phyloP scores from a whole-genome alignment of 2,797 vertebrate genomes.

The Enoplosus armatus region DNA sequence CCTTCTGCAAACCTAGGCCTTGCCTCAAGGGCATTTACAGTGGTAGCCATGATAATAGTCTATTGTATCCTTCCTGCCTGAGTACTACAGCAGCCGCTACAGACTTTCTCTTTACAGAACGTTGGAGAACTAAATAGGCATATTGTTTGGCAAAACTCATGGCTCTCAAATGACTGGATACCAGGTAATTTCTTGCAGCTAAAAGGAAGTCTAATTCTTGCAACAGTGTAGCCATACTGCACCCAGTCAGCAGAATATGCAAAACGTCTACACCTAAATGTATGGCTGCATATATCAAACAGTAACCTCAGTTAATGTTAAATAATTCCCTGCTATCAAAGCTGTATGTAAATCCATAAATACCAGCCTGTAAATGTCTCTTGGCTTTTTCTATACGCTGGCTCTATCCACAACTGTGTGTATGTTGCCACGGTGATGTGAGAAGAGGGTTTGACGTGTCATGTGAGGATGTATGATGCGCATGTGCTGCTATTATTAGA shows the following conservation, averaged over 20 bases:
- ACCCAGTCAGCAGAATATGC: background rate
- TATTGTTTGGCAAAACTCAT: slow-evolving; percentile 73
- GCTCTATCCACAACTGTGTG: slow-evolving; percentile 17
- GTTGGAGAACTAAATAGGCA: slow-evolving; percentile 67
- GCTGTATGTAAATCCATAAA: background rate
- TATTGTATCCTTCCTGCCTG: slow-evolving; percentile 35
- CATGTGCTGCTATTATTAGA: slow-evolving; percentile 65
- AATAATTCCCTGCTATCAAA: background rate
- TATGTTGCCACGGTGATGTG: slow-evolving; percentile 66
- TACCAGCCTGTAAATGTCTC: background rate
- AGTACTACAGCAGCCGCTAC: slow-evolving; percentile 21
- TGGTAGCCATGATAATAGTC: slow-evolving; percentile 12
- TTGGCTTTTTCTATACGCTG: slow-evolving; percentile 8
- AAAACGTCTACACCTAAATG: background rate
- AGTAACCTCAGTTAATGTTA: background rate
- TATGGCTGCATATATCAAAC: background rate
- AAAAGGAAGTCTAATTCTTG: slow-evolving; percentile 27
- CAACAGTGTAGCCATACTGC: background rate
- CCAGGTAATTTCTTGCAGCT: slow-evolving; percentile 59
- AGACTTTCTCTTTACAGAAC: slow-evolving; percentile 33
- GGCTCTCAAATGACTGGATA: slow-evolving; percentile 74
- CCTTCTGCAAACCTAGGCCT: slow-evolving; percentile 9
- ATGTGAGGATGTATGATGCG: slow-evolving; percentile 57
- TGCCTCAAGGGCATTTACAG: slow-evolving; percentile 14
- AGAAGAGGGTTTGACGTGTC: slow-evolving; percentile 49